Percentiles rank a stretch among this genome's conserved stretches.
Conservation (phyloP, 2,797 vertebrate genomes). For the Sebastes cheni region DNA sequence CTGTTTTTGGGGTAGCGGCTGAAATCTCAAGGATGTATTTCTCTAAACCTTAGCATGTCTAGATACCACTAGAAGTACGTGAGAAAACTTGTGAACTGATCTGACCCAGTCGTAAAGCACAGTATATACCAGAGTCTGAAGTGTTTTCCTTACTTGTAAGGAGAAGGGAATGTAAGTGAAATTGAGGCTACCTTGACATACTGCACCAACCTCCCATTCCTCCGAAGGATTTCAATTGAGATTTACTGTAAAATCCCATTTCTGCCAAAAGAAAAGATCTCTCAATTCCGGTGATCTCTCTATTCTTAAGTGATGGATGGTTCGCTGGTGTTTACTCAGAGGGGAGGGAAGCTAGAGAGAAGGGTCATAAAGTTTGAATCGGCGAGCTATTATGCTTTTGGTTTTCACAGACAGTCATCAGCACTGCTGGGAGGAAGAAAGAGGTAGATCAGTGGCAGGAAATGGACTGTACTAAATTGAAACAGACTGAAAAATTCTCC, state of each 20-base stretch:
- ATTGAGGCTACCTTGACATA: not conserved
- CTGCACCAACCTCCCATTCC: not conserved
- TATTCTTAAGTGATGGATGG: constrained; percentile 18
- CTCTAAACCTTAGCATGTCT: not conserved
- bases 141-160: not conserved
- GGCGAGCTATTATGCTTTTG: not conserved
- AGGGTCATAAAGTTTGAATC: constrained; percentile 6
- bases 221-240: constrained; percentile 10
- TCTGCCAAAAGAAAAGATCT: constrained; percentile 17
- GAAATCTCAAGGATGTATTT: not conserved
- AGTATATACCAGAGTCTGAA: not conserved
- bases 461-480: constrained; percentile 56
- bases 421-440: not conserved
- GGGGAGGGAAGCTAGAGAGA: not conserved
- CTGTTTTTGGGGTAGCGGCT: not conserved
- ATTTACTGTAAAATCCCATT: constrained; percentile 32
- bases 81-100: not conserved
- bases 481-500: constrained; percentile 40
- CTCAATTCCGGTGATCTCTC: constrained; percentile 18
- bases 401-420: constrained; percentile 20
- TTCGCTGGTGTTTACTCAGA: constrained; percentile 12
- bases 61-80: not conserved
- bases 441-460: constrained; percentile 18
- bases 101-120: not conserved
- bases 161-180: not conserved